Base-by-base conservation (phyloP, 2,888 invertebrate genomes). In the Scrobipalpa costella region DNA sequence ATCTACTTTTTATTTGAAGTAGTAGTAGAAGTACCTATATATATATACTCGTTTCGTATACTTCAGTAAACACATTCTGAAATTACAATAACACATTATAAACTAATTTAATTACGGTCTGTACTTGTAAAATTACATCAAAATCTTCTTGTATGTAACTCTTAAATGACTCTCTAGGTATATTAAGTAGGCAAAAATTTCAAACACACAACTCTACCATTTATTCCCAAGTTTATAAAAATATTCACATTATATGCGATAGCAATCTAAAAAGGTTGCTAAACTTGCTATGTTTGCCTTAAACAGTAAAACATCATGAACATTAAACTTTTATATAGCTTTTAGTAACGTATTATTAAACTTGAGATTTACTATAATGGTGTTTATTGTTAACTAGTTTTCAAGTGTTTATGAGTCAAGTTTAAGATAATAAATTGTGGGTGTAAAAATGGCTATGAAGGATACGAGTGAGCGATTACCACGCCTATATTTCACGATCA, bases 231-330 rank as follows among this genome's bases (percentile, higher is more conserved):
- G n/a, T 44, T 44, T 2, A 44, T 44, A 5, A 9, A 44, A 44
- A 15, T 15, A 0, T 15, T 44, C n/a, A n/a, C 6, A 40, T 40
- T 62, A n/a, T 15, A 8, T 11, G 11, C 27, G 60, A 47, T 47
- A 47, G 33, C 49, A 49, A 49, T 21, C 17, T 19, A 15, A 50
- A 50, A 50, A 11, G 5, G 50, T 19, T 21, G 21, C 21, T 7
- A 21, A 50, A 3, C 21, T 27, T 11, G 52, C 9, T 27, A 52
- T 9, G 2, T 11, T 52, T 19, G 7, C 50, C 50, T 27, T 52
- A 33, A 27, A 52, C 52, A 27, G 52, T 52, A 33, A 52, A 52
- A 52, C 5, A 7, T 52, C n/a, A 52, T 49, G 27, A 27, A 52
- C 52, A n/a, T 33, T 19, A 13, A 49, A 19, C 7, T 49, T 49